Percentiles rank a stretch among this genome's conserved stretches.
phyloP scores from a whole-genome alignment of 2,888 invertebrate species.

The Drosophila multiciliata region DNA sequence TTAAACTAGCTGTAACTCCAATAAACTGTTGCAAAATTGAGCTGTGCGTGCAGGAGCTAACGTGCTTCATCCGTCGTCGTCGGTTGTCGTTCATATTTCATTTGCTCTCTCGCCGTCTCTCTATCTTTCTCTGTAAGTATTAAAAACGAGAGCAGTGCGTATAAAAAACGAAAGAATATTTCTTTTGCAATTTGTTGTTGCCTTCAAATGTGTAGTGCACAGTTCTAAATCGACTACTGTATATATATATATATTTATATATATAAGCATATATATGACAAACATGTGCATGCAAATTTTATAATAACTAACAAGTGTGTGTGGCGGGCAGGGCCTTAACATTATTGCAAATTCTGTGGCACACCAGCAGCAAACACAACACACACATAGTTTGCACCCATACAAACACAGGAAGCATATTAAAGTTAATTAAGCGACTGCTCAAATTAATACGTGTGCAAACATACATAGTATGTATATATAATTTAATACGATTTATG shows the following conservation, averaged over 20 bases:
- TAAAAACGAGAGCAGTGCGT: slow-evolving; percentile 64
- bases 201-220: slow-evolving; percentile 40
- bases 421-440: slow-evolving; percentile 75
- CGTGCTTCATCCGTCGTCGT: slow-evolving; percentile 40
- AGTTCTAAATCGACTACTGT: slow-evolving; percentile 28
- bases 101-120: slow-evolving; percentile 60
- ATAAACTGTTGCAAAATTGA: slow-evolving; percentile 40
- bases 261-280: slow-evolving; percentile 6
- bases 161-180: slow-evolving; percentile 62
- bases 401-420: slow-evolving; percentile 68
- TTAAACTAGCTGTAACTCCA: slow-evolving; percentile 32
- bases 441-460: slow-evolving; percentile 30
- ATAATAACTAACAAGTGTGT: slow-evolving; percentile 59
- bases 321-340: slow-evolving; percentile 48
- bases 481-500: slow-evolving; percentile 69
- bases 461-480: slow-evolving; percentile 21
- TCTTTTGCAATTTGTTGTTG: slow-evolving; percentile 57
- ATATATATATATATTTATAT: slow-evolving; percentile 1
- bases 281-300: slow-evolving; percentile 16
- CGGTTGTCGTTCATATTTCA: slow-evolving; percentile 40
- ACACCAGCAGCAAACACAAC: slow-evolving; percentile 33
- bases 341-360: slow-evolving; percentile 71
- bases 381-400: slow-evolving; percentile 65
- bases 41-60: slow-evolving; percentile 31
- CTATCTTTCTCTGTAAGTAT: slow-evolving; percentile 58